A percentile compares a stretch with the other conserved stretches of the same genome.
Conservation (phyloP, 2,797 vertebrate genomes). For the Oreochromis grahami region DNA sequence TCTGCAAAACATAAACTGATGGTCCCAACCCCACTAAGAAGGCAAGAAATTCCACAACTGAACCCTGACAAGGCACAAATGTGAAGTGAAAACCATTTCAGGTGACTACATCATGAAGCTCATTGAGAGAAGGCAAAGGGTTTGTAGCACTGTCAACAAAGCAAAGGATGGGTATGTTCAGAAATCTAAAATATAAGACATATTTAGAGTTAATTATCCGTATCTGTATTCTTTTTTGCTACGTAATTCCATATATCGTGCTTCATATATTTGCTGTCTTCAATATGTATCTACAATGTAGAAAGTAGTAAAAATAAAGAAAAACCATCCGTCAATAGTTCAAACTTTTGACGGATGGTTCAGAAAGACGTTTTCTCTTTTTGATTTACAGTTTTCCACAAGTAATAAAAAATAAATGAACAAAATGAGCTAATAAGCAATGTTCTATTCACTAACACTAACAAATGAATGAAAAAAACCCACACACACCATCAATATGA, state of each 20-base stretch:
- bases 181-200: not conserved
- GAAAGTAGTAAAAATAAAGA: not conserved
- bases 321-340: not conserved
- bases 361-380: not conserved
- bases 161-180: not conserved
- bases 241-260: not conserved
- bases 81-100: not conserved
- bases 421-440: not conserved
- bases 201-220: not conserved
- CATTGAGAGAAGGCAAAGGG: not conserved
- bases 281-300: not conserved
- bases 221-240: not conserved
- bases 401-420: not conserved
- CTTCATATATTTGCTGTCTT: not conserved
- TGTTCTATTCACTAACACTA: not conserved
- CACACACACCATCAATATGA: not conserved
- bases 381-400: not conserved
- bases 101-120: not conserved
- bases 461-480: not conserved
- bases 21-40: not conserved
- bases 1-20: not conserved
- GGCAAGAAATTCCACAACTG: not conserved
- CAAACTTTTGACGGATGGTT: not conserved
- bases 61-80: not conserved
- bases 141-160: not conserved